These are phyloP conservation scores for Petrocephalus sullivani DNA, from an alignment of 2,797 vertebrate species.

Conservation along the genomic window DNA sequence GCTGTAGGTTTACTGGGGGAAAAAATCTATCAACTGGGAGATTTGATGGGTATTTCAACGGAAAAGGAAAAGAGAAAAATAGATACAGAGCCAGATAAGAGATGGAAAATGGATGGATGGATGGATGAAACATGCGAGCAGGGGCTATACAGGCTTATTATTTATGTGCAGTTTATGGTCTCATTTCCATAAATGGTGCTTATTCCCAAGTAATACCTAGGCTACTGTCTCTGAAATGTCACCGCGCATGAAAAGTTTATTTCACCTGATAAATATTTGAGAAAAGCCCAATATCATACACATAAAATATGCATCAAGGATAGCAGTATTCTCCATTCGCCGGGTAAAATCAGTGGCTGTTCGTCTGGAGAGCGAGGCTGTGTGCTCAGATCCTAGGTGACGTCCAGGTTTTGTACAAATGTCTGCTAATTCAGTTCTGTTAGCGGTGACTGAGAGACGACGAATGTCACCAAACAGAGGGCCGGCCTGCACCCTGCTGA, in stretches of 20 bases:
- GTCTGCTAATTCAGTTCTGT: background rate
- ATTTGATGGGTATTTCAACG: background rate
- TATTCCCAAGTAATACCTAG: background rate
- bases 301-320: background rate
- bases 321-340: background rate
- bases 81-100: background rate
- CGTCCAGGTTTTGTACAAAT: background rate
- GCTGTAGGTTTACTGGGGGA: background rate
- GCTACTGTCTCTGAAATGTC: background rate
- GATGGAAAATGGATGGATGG: background rate
- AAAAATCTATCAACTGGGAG: background rate
- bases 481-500: background rate
- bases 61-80: background rate
- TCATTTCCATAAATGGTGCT: background rate
- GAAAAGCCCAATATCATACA: slow-evolving; percentile 4
- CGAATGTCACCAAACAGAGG: background rate
- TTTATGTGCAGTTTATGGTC: background rate
- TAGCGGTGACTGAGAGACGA: background rate
- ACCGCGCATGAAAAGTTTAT: background rate
- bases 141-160: background rate
- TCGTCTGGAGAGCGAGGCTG: background rate
- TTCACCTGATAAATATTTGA: slow-evolving; percentile 3
- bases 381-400: background rate
- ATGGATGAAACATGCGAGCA: background rate
- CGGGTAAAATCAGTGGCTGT: background rate